Evolutionary conservation across 2,113 vertebrate genomes (phyloP), one percentile per base, ranked within the genome.

Genomic region (Oryzias woworae): DNA sequence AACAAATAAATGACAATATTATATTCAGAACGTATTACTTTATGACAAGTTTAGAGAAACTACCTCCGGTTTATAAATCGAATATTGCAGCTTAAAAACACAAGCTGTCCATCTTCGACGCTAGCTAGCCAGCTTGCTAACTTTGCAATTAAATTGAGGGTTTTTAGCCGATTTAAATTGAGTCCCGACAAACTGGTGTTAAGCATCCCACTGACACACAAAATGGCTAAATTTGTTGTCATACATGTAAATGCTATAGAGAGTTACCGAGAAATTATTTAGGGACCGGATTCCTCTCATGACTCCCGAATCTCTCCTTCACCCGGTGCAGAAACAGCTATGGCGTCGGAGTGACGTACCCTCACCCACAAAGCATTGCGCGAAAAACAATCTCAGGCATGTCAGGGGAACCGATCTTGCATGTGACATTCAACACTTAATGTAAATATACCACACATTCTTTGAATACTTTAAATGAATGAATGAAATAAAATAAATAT

Each of bases 261-360:
- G 36, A 12, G 90, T 89, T 81, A 92, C 90, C 4, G 90, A 80
- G 56, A 92, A 44, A 22, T 58, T 63, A 67, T 78, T 80, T 3
- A 92, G 55, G 53, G 80, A 66, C 16, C 72, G 78, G 55, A 91
- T 81, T 75, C 85, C 83, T 73, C 76, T 87, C 91, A 92, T 92
- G 82, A 56, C 81, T 89, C 53, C 41, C 5, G n/a, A 17, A 7
- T 75, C 65, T 86, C 80, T 87, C 83, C 87, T 88, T 87, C 84
- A 82, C 53, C 77, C 66, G 68, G 63, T 14, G 46, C 20, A 42
- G 64, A 72, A 53, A 64, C 59, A 75, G 50, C 22, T 14, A 85
- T 80, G 62, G 66, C 66, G 59, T 53, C 50, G 1, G 31, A 43
- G n/a, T 68, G 18, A 68, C 62, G 59, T 86, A 5, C 26, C 77